Evolutionary conservation across 2,113 vertebrate species (phyloP).

Genomic region (Passer montanus): DNA sequence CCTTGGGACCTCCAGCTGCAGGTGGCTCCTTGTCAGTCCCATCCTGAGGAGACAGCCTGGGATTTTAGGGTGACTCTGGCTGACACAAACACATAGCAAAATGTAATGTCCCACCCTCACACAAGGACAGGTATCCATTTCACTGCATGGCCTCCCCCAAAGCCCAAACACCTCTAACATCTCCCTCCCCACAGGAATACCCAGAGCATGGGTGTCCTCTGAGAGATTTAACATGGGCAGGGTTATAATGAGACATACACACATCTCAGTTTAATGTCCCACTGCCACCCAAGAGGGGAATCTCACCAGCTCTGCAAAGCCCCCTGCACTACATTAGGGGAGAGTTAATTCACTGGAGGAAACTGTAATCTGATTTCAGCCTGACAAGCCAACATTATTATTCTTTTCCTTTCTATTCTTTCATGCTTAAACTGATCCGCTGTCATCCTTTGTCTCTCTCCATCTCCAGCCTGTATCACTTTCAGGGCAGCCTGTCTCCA

Average conservation of each 20-base stretch:
- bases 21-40: neutral
- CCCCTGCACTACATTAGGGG: neutral
- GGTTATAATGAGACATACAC: neutral
- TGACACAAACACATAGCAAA: neutral
- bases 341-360: slow-evolving; percentile 52
- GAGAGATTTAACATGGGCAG: neutral
- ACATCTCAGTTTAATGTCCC: neutral
- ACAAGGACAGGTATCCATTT: neutral
- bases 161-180: neutral
- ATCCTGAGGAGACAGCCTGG: neutral
- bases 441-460: slow-evolving; percentile 53
- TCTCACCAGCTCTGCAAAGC: neutral
- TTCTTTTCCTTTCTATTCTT: slow-evolving; percentile 52
- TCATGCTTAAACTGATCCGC: slow-evolving; percentile 47
- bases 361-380: slow-evolving; percentile 60
- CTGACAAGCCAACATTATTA: slow-evolving; percentile 47
- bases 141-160: neutral
- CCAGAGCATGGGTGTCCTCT: neutral
- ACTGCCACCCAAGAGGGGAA: neutral
- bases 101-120: neutral
- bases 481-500: slow-evolving; percentile 30
- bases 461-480: neutral
- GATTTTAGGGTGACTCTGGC: neutral
- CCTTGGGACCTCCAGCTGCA: neutral
- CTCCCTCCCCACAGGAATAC: neutral